Conservation (phyloP, 2,113 vertebrate genomes). For the Pheucticus melanocephalus region DNA sequence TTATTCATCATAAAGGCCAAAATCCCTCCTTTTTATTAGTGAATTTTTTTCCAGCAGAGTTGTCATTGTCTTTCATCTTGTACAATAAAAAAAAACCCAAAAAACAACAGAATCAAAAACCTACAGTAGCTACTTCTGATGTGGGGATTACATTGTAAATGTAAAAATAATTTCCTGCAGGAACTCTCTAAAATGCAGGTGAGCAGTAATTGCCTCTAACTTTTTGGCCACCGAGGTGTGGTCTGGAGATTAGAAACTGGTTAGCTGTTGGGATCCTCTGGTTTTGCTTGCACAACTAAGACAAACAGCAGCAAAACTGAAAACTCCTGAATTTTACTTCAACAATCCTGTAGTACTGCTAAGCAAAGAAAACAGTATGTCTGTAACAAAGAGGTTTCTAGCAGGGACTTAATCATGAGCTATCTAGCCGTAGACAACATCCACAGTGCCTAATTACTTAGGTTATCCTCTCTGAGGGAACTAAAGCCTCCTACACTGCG, state of each 20-base stretch:
- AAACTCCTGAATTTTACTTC: background rate
- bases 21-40: background rate
- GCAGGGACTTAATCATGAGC: background rate
- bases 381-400: background rate
- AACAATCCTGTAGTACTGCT: background rate
- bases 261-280: background rate
- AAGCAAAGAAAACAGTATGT: background rate
- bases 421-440: background rate
- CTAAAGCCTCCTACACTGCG: background rate
- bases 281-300: background rate
- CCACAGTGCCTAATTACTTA: background rate
- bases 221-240: background rate
- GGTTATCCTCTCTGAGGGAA: background rate
- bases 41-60: background rate
- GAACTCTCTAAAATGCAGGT: background rate
- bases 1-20: background rate
- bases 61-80: conserved; percentile 18
- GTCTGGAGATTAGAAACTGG: background rate
- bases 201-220: background rate
- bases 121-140: background rate
- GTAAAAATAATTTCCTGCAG: background rate
- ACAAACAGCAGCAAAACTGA: background rate
- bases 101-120: background rate
- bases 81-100: background rate
- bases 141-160: background rate